Evolutionary conservation across 2,113 vertebrate genomes (phyloP).

Genomic region (Rhinoptilus africanus): DNA sequence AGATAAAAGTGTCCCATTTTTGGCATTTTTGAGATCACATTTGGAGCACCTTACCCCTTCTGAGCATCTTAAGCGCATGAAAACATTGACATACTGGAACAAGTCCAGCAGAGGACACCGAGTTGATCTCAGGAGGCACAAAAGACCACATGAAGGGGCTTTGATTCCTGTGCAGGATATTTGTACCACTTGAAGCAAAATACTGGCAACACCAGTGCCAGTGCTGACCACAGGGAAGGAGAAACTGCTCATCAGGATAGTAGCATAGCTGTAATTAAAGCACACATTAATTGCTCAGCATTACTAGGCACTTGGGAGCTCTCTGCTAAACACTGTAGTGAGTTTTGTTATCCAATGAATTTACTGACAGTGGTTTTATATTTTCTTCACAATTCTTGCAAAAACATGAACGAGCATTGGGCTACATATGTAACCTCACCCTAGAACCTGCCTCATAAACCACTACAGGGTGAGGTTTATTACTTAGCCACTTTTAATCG

Average conservation of each 20-base stretch:
- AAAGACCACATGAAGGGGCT: neutral
- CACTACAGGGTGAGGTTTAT: neutral
- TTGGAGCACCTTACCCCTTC: neutral
- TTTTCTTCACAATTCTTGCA: neutral
- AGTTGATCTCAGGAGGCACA: neutral
- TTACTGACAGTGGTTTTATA: neutral
- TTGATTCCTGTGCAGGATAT: neutral
- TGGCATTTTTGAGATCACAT: neutral
- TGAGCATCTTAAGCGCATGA: neutral
- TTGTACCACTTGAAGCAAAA: neutral
- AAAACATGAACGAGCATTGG: neutral
- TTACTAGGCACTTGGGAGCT: neutral
- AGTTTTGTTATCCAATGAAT: neutral
- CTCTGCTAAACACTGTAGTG: neutral
- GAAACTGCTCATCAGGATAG: neutral
- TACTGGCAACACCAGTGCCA: neutral
- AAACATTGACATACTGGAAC: neutral
- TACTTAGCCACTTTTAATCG: neutral
- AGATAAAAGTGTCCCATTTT: neutral
- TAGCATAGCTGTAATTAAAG: neutral
- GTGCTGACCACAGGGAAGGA: neutral
- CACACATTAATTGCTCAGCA: neutral
- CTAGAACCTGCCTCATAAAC: neutral
- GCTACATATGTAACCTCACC: neutral
- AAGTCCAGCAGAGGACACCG: neutral